These are phyloP conservation scores for Drosophila sordidula DNA, from an alignment of 2,888 invertebrate species.

Conservation along the genomic window DNA sequence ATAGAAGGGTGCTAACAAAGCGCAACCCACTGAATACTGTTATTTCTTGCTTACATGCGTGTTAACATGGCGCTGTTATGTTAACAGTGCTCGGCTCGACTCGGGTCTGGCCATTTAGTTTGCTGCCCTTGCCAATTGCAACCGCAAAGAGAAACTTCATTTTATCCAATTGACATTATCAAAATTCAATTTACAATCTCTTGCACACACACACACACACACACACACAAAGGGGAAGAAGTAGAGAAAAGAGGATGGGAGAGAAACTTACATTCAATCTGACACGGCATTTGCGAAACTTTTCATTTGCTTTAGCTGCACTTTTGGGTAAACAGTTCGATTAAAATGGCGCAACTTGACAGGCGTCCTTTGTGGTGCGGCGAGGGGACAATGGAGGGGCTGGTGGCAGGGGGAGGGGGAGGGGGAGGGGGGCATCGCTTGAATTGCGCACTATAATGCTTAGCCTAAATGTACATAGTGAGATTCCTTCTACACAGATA, in stretches of 20 bases:
- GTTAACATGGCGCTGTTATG: slow-evolving; percentile 13
- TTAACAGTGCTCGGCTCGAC: neutral
- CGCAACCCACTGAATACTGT: neutral
- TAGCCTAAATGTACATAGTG: slow-evolving; percentile 62
- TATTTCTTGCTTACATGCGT: neutral
- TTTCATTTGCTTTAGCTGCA: slow-evolving; percentile 76
- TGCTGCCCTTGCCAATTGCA: slow-evolving; percentile 21
- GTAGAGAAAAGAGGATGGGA: neutral
- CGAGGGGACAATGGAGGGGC: neutral
- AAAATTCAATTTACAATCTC: slow-evolving; percentile 78
- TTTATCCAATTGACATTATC: slow-evolving; percentile 74
- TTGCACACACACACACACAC: neutral
- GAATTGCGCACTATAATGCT: slow-evolving; percentile 54
- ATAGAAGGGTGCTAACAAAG: too few species aligned
- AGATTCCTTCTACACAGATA: slow-evolving; percentile 16
- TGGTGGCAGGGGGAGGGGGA: neutral
- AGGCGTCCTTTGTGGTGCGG: slow-evolving; percentile 10
- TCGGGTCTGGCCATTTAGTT: slow-evolving; percentile 4
- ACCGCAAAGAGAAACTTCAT: slow-evolving; percentile 65
- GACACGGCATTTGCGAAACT: slow-evolving; percentile 66
- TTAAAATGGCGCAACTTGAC: slow-evolving; percentile 67
- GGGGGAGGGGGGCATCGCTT: slow-evolving; percentile 33
- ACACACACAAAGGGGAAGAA: neutral
- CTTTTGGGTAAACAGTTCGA: slow-evolving; percentile 78
- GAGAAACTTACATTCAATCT: slow-evolving; percentile 30